phyloP scores from a whole-genome alignment of 2,888 invertebrate genomes.

The Seira sanloemensis region DNA sequence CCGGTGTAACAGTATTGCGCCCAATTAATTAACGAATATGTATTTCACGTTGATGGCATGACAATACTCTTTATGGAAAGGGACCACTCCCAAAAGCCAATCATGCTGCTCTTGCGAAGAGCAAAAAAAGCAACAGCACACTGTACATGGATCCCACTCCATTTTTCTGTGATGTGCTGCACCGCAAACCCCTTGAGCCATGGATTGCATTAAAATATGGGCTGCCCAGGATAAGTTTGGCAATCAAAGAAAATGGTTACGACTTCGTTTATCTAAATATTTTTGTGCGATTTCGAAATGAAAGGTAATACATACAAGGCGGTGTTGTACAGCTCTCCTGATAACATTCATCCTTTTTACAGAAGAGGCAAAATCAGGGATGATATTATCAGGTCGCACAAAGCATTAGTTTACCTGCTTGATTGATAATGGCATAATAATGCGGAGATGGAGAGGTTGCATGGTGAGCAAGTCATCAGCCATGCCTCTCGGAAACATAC shows the following conservation, averaged over 20 bases:
- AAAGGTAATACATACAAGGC: too few relatives aligned
- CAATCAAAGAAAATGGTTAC: constrained; percentile 1
- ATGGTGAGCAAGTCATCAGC: not conserved
- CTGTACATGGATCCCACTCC: too few relatives aligned
- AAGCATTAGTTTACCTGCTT: constrained; percentile 1
- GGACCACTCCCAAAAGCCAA: constrained; percentile 4
- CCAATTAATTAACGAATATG: not conserved
- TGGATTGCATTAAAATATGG: not conserved
- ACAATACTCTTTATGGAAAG: not conserved
- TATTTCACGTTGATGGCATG: not conserved
- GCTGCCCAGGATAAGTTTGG: not conserved
- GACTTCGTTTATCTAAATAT: not conserved
- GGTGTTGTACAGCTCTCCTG: not conserved
- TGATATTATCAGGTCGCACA: not conserved
- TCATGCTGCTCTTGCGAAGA: not conserved
- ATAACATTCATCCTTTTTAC: not conserved
- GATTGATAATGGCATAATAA: constrained; percentile 54
- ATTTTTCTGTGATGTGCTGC: not conserved
- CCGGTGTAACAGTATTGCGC: too few relatives aligned
- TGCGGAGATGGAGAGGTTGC: not conserved
- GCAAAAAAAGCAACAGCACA: too few relatives aligned
- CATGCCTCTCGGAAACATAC: not conserved
- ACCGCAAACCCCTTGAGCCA: not conserved
- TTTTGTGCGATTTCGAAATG: not conserved
- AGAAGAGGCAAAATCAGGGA: not conserved